Evolutionary conservation across 1,140 invertebrate genomes (phyloP).

Genomic region (Callitettix versicolor): DNA sequence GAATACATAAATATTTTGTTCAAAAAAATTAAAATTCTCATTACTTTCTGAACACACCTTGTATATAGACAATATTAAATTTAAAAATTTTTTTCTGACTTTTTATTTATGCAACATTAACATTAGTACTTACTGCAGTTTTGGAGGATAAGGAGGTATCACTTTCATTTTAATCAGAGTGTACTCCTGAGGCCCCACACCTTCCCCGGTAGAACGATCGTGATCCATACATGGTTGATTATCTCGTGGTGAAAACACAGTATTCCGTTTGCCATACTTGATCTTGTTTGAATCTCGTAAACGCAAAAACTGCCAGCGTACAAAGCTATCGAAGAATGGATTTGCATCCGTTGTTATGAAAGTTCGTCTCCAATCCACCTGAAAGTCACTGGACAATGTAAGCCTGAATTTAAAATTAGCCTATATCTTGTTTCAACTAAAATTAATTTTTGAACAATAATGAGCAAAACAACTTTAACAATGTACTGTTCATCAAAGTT

Average conservation of each 20-base stretch:
- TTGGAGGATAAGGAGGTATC: slow-evolving; percentile 57
- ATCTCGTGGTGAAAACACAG: slow-evolving; percentile 93
- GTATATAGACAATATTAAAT: too few relatives aligned
- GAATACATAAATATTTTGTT: too few relatives aligned
- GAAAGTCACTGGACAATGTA: slow-evolving; percentile 21
- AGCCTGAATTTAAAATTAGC: background rate
- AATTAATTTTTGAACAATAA: background rate
- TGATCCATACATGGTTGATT: slow-evolving; percentile 99
- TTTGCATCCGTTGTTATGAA: slow-evolving; percentile 98
- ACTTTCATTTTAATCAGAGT: slow-evolving; percentile 93
- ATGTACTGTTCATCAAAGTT: too few relatives aligned
- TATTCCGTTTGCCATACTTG: slow-evolving; percentile 94
- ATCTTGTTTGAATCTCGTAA: slow-evolving; percentile 84
- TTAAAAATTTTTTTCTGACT: too few relatives aligned
- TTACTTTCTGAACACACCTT: too few relatives aligned
- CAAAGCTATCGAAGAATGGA: slow-evolving; percentile 96
- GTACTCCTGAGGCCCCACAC: slow-evolving; percentile 96
- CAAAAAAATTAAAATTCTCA: too few relatives aligned
- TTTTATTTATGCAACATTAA: too few relatives aligned
- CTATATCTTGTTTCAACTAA: background rate
- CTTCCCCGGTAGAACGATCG: slow-evolving; percentile 90
- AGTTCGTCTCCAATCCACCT: slow-evolving; percentile 92
- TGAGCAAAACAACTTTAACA: background rate
- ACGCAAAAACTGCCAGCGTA: slow-evolving; percentile 90
- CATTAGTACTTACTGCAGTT: slow-evolving; percentile 50